A percentile compares a stretch with the other conserved stretches of the same genome.
Evolutionary conservation across 2,888 invertebrate species (phyloP).

Genomic region (Timema podura): DNA sequence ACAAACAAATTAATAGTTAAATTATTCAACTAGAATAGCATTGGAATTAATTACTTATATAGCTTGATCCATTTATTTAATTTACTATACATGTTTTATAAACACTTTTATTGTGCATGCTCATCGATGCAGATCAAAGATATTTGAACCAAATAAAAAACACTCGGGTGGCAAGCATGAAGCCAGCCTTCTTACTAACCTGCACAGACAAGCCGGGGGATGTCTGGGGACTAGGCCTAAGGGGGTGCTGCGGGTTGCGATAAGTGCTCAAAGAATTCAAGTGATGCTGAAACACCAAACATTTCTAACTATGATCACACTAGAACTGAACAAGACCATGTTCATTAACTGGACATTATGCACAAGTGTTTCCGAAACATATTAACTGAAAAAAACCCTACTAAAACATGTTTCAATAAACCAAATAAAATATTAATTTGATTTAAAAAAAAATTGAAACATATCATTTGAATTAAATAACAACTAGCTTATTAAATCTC

Average conservation of each 20-base stretch:
- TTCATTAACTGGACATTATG: not conserved
- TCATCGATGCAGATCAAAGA: no score
- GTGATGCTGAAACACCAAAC: slow-evolving; percentile 34
- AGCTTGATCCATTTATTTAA: no score
- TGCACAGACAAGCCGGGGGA: slow-evolving; percentile 50
- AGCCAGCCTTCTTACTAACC: slow-evolving; percentile 36
- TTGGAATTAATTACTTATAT: no score
- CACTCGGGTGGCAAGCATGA: no score
- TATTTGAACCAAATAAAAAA: no score
- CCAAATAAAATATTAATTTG: not conserved
- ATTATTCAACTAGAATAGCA: no score
- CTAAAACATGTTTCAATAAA: not conserved
- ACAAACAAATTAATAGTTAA: no score
- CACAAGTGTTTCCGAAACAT: not conserved
- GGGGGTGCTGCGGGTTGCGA: slow-evolving; percentile 48
- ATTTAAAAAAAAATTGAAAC: not conserved
- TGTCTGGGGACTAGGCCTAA: slow-evolving; percentile 51
- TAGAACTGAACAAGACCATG: not conserved
- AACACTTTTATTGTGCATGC: no score
- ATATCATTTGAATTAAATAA: not conserved
- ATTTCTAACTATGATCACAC: slow-evolving; percentile 25
- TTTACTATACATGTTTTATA: no score
- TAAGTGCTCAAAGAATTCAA: slow-evolving; percentile 46
- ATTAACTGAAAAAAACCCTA: not conserved
- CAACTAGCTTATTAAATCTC: no score